Evolutionary conservation across 2,797 vertebrate genomes (phyloP), one percentile per base, ranked within the genome.

Genomic region (Hippocampus kuda): DNA sequence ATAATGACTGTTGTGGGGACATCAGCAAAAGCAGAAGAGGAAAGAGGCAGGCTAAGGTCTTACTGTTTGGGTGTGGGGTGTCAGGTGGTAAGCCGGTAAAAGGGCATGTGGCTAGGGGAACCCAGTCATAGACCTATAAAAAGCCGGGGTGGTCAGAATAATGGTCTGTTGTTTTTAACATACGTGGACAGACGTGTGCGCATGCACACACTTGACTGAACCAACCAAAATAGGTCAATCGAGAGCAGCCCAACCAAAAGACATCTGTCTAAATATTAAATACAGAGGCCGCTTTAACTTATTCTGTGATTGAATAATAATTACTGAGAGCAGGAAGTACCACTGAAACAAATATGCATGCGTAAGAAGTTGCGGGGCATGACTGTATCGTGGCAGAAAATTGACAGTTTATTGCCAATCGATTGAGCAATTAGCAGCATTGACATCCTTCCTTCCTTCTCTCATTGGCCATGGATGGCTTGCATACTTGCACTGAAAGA

Each of bases 131-230:
- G 73, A 59, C 68, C 88, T 85, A 88, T 78, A 86, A 88, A 88
- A 87, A 86, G 71, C 73, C 51, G 11, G 41, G 75, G 84, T 84
- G 86, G 86, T 87, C 85, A 86, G 82, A 86, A 86, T 83, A 87
- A 86, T 79, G 82, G 75, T 71, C 82, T 81, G 85, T 86, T 86
- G 86, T 87, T 86, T 38, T 80, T 83, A 65, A 67, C 67, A 75
- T 51, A 57, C 66, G 59, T 34, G 64, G 53, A 68, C 65, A 68
- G 51, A 67, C 46, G 11, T 41, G 46, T 13, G 18, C 60, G 46
- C 49, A 54, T n/a, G 5, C 69, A 68, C 20, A 42, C 72, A 66
- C 76, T 72, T 80, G 70, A 79, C 73, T 78, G 68, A 80, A 77
- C 68, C 78, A 71, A 81, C 79, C 64, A 78, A 80, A 86, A 81